These are phyloP conservation scores for Hypothenemus hampei DNA, from an alignment of 1,140 invertebrate genomes.

Conservation along the genomic window DNA sequence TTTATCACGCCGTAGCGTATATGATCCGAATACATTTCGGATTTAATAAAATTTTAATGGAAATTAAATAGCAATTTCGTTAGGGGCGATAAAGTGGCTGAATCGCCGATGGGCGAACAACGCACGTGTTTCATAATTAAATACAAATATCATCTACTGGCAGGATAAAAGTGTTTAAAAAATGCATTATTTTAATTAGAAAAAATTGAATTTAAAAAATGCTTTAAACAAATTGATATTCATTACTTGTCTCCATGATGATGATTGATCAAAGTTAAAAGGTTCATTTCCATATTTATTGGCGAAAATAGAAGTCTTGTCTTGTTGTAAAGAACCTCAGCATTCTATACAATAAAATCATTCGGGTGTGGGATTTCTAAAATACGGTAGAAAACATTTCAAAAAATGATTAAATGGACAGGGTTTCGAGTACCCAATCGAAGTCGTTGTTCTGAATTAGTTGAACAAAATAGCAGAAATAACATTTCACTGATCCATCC, in stretches of 20 bases:
- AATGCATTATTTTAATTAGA: no score
- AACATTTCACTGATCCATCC: background rate
- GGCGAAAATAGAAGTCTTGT: background rate
- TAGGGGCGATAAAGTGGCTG: background rate
- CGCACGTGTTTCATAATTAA: no score
- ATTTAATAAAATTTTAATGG: background rate
- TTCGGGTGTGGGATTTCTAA: no score
- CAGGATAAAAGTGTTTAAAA: no score
- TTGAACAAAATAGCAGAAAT: background rate
- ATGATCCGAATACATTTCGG: background rate
- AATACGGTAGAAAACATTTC: no score
- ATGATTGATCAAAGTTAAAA: constrained; percentile 4
- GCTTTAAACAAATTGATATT: no score
- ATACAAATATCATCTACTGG: no score
- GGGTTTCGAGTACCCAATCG: background rate
- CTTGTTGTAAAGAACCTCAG: background rate
- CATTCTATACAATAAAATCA: background rate
- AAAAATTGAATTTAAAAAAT: no score
- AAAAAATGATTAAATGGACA: no score
- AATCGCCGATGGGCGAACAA: background rate
- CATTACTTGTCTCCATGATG: no score
- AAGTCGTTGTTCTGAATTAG: background rate
- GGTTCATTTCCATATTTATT: constrained; percentile 12
- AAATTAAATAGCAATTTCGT: background rate
- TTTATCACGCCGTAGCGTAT: background rate